A percentile compares a stretch with the other conserved stretches of the same genome.
These are phyloP conservation scores for Ptychadena robeensis DNA, from an alignment of 2,797 vertebrate genomes.

Conservation along the genomic window DNA sequence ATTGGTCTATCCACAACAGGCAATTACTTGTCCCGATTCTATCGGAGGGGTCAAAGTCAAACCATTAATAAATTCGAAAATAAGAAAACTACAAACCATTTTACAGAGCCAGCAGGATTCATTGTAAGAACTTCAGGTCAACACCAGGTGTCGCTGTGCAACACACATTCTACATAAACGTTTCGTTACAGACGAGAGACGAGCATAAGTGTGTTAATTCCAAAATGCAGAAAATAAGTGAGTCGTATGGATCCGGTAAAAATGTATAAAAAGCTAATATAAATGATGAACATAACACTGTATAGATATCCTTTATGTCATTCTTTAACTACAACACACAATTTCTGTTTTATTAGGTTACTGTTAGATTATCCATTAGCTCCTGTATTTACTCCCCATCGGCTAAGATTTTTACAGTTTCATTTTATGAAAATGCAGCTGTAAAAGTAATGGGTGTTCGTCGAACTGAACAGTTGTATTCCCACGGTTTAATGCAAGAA, in stretches of 20 bases:
- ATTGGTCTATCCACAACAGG: conserved; percentile 76
- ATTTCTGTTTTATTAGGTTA: neutral
- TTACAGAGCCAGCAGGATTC: neutral
- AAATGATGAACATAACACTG: neutral
- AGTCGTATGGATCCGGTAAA: neutral
- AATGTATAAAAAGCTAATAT: neutral
- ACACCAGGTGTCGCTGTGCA: conserved; percentile 71
- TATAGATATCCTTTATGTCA: neutral
- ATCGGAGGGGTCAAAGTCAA: conserved; percentile 68
- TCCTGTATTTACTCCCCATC: neutral
- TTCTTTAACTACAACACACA: neutral
- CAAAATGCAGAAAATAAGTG: neutral
- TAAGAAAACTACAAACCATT: neutral
- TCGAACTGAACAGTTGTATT: too few relatives aligned
- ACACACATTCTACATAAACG: conserved; percentile 19
- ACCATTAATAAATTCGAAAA: conserved; percentile 51
- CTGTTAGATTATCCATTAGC: neutral
- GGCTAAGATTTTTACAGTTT: neutral
- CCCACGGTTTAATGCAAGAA: too few relatives aligned
- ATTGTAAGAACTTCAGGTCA: neutral
- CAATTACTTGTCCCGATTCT: conserved; percentile 79
- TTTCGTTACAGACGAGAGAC: neutral
- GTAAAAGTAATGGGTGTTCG: neutral
- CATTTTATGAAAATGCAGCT: neutral
- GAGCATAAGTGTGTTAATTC: neutral